Evolutionary conservation across 2,888 invertebrate species (phyloP), one percentile per base, ranked within the genome.

Genomic region (Trissolcus brochymenae): DNA sequence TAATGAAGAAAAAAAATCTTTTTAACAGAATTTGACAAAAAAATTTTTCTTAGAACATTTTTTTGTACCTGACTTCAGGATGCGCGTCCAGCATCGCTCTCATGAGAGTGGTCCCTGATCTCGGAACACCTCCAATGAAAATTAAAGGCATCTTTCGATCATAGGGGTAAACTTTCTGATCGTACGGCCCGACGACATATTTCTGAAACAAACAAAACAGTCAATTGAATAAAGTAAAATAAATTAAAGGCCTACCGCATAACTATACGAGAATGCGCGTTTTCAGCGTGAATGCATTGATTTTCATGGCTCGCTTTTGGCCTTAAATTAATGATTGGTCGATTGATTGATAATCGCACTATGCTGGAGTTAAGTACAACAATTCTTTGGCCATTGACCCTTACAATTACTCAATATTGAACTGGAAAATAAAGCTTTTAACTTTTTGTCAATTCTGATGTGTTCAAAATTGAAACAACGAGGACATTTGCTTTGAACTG

Each of bases 81-180:
- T 99, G 98, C 79, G 98, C 98, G 90, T 99, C 99, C 84, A 99
- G 91, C 96, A 99, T 97, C 80, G 98, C 98, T 85, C 99, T 93
- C 95, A 98, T 97, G 82, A 99, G 92, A 78, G 99, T 99, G 53
- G 98, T 99, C 65, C 98, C 99, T 60, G 98, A 98, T 83, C 98
- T 93, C 70, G 99, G 99, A 87, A 99, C 97, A 79, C 99, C 99
- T 73, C 98, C 98, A 89, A 99, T 97, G 91, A 98, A 98, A 89
- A 98, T 96, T 83, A 98, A 92, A 83, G 98, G 98, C 94, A 97
- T 95, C 83, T 95, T 93, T 84, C 96, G 92, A 88, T 96, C 95
- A 90, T 95, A 96, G 74, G 92, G 91, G 89, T 94, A 94, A 67
- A 91, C 90, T 86, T 92, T 93, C 82, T 92, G 91, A 88, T 94